phyloP scores from a whole-genome alignment of 2,888 invertebrate genomes.

The Leptogaster cylindrica region DNA sequence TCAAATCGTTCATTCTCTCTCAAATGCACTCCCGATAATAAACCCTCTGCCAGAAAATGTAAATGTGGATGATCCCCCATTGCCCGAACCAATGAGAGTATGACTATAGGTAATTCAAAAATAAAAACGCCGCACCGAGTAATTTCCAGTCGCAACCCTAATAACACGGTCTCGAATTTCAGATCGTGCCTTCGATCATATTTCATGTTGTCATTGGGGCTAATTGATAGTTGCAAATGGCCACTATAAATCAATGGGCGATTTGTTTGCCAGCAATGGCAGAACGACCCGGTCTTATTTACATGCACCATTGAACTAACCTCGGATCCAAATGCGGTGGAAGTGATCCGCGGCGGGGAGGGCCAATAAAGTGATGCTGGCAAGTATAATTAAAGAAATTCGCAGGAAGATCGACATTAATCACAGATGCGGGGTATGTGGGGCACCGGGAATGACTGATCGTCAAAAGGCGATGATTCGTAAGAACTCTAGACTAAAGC shows the following conservation, averaged over 20 bases:
- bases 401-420: conserved; percentile 26
- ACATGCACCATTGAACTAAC: conserved; percentile 16
- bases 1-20: too few relatives aligned
- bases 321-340: conserved; percentile 15
- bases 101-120: too few relatives aligned
- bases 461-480: conserved; percentile 18
- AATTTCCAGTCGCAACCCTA: conserved; percentile 42
- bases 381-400: conserved; percentile 34
- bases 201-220: conserved; percentile 52
- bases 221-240: conserved; percentile 51
- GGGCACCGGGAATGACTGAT: conserved; percentile 9
- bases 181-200: conserved; percentile 50
- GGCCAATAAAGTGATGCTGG: conserved; percentile 31
- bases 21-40: too few relatives aligned
- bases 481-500: neutral
- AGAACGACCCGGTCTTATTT: conserved; percentile 17
- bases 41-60: too few relatives aligned
- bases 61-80: too few relatives aligned
- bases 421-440: neutral
- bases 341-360: conserved; percentile 19
- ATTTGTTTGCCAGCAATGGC: conserved; percentile 30
- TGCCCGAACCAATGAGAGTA: too few relatives aligned
- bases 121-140: too few relatives aligned
- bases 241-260: conserved; percentile 35
- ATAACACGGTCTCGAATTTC: conserved; percentile 51